Conservation (phyloP, 53 echinoderm and acorn worm species). For the Paracentrotus lividus region DNA sequence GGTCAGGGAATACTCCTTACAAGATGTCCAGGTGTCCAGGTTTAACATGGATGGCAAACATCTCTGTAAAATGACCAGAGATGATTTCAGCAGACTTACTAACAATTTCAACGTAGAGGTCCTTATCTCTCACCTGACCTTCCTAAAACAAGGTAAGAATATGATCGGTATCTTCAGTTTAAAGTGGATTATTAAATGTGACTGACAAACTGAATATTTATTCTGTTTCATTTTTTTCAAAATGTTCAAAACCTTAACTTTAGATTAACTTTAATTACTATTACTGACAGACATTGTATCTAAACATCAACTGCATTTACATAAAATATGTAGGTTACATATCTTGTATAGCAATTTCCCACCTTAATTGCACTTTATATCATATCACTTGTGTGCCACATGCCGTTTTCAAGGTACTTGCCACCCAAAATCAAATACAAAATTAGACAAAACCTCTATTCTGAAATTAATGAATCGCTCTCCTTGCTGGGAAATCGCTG, state of each 20-base stretch:
- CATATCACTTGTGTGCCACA: too few species aligned
- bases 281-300: too few species aligned
- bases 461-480: neutral
- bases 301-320: too few species aligned
- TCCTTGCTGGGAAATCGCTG: neutral
- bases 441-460: too few species aligned
- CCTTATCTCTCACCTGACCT: conserved; percentile 93
- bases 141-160: conserved; percentile 95
- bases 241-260: too few species aligned
- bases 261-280: too few species aligned
- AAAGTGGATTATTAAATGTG: neutral
- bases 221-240: too few species aligned
- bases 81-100: conserved; percentile 92
- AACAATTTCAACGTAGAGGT: conserved; percentile 95
- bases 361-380: too few species aligned
- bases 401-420: too few species aligned
- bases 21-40: conserved; percentile 88
- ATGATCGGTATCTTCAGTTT: neutral
- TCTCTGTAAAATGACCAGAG: conserved; percentile 94
- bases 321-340: too few species aligned
- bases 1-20: conserved; percentile 89
- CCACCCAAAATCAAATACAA: too few species aligned
- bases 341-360: too few species aligned
- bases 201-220: neutral
- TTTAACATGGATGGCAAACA: conserved; percentile 98